Conservation (phyloP, 2,888 invertebrate genomes). For the Xestobium rufovillosum region DNA sequence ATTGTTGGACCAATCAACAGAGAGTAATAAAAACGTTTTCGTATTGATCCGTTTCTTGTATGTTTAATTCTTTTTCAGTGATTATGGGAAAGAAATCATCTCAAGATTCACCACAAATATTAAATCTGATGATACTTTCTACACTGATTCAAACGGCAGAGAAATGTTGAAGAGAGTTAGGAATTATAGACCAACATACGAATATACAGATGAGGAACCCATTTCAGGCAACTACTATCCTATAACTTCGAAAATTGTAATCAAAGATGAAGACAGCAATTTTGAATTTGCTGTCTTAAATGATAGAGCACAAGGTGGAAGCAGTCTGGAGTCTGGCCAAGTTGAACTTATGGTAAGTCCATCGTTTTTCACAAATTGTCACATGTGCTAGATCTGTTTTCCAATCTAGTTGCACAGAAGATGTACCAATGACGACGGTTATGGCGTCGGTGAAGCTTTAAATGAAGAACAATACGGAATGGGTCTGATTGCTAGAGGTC, state of each 20-base stretch:
- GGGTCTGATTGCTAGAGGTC: constrained; percentile 62
- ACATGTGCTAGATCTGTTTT: no score
- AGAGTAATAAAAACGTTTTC: constrained; percentile 42
- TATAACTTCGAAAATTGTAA: constrained; percentile 57
- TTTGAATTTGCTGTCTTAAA: constrained; percentile 48
- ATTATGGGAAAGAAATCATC: constrained; percentile 63
- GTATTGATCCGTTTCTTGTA: constrained; percentile 1
- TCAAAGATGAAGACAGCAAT: constrained; percentile 43
- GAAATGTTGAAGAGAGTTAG: constrained; percentile 56
- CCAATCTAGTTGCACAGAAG: constrained; percentile 65
- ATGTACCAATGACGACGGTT: constrained; percentile 74
- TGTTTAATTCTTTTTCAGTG: no score
- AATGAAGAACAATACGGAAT: constrained; percentile 66
- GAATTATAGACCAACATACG: constrained; percentile 53
- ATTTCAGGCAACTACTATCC: constrained; percentile 67
- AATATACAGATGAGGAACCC: constrained; percentile 45
- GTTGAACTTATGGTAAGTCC: constrained; percentile 13
- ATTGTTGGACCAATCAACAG: constrained; percentile 65
- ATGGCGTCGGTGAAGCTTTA: constrained; percentile 84
- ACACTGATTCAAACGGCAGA: constrained; percentile 74
- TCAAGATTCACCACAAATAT: constrained; percentile 54
- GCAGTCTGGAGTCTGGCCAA: constrained; percentile 46
- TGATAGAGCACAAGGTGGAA: constrained; percentile 55
- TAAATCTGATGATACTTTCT: constrained; percentile 51
- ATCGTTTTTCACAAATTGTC: neutral